Base-by-base conservation (phyloP, 2,113 vertebrate species). In the Callorhinus ursinus region DNA sequence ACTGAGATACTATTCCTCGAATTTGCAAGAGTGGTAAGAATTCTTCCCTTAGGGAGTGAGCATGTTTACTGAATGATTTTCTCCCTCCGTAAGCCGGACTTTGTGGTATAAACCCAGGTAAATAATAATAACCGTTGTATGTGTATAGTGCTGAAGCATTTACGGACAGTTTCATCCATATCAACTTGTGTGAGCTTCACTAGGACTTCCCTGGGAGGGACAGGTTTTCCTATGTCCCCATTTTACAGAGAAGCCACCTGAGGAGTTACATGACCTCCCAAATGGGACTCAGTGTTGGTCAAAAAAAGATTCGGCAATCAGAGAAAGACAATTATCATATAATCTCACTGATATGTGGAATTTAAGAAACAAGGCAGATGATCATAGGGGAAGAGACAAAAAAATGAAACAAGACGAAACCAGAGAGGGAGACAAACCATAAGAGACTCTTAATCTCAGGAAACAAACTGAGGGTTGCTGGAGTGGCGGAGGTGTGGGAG, bases 141-240 rank as follows among this genome's bases (percentile, higher is more conserved):
- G 2, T 21, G 21, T 26, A 5, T 1, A 36, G 2, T 24, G 7
- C 4, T 3, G 36, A 55, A 19, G 69, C n/a, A 2, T 31, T 12
- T 7, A 4, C 7, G 8, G 79, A 36, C 49, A 12, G 26, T 36
- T 67, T 21, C 2, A 0, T 15, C 2, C 4, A 3, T 9, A 0
- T 33, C 26, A 2, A 18, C 14, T 31, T 55, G 19, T 5, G 4
- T 14, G 24, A 39, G 74, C 9, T 33, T 89, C 67, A 1, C 71
- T 10, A 1, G 33, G 8, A 53, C 6, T 10, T 28, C 4, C 24
- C 33, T 12, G 0, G 28, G 26, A 33, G 19, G 7, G 16, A 2
- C n/a, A 28, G 7, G 9, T 19, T 33, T 93, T 61, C 28, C 8
- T 65, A 0, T 24, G 24, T 76, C 28, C 7, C 81, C n/a, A 0